Evolutionary conservation across 1,140 invertebrate genomes (phyloP), one percentile per base, ranked within the genome.

Genomic region (Caenorhabditis latens): DNA sequence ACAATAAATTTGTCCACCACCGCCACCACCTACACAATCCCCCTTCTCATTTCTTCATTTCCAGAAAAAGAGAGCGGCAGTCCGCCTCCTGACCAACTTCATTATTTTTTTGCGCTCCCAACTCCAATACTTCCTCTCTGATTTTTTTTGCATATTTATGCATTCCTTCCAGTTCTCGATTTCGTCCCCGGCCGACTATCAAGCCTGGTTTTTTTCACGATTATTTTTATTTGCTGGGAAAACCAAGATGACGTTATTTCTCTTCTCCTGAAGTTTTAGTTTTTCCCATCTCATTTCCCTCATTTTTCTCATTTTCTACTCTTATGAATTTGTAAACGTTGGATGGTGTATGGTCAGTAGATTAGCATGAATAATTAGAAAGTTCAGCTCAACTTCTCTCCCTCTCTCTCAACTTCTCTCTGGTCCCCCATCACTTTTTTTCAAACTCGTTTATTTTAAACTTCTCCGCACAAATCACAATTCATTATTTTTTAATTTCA

Each of bases 91-190:
- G 67, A 48, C 71, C 43, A 79, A 79, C 71, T 79, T 79, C 71
- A 79, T 79, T 21, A 79, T 50, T 79, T 79, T 50, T 9, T 24
- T 24, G 21, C 61, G 2, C 71, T 42, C 71, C 71, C 21, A 46
- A n/a, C 42, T 79, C 71, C 71, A 24, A 5, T 50, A 24, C 46
- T 42, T 79, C 46, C 46, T 79, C 46, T 43, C 71, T 79, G 71
- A 79, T 79, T 79, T 79, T 71, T 71, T 79, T 53, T 79, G 71
- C 71, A 79, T 79, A 53, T 79, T 79, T 50, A 79, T 79, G 46
- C 71, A 46, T 79, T 79, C 46, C 21, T 79, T 79, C 71, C 19
- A 19, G 24, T 42, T 71, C 40, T 67, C 32, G 21, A 61, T 61
- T 61, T n/a, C 57, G n/a, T 61, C n/a, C 57, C 57, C 8, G 21